Conservation (phyloP, 2,888 invertebrate species). For the Folsomia manolachei region DNA sequence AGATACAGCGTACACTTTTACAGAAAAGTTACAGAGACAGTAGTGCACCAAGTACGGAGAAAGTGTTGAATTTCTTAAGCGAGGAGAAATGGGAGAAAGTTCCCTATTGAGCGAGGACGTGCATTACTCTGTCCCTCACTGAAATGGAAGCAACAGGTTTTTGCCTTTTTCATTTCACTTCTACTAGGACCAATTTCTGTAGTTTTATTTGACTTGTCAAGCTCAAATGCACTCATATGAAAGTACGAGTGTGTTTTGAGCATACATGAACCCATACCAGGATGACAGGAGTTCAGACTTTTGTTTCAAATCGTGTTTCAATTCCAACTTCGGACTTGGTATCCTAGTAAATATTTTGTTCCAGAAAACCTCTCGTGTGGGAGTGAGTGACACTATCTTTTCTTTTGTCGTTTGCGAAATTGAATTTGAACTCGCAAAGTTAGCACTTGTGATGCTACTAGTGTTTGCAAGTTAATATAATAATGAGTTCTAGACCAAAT, state of each 20-base stretch:
- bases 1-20: background rate
- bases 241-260: no score
- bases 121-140: no score
- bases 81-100: background rate
- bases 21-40: background rate
- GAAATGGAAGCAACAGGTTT: background rate
- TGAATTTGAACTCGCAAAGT: background rate
- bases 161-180: background rate
- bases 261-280: background rate
- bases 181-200: background rate
- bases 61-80: background rate
- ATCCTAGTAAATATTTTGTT: background rate
- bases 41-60: background rate
- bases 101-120: no score
- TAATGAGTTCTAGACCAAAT: background rate
- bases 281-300: background rate
- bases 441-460: background rate
- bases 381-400: background rate
- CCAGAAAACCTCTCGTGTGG: background rate
- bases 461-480: no score
- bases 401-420: background rate
- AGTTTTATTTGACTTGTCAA: slow-evolving; percentile 12
- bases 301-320: background rate
- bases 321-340: background rate
- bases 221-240: slow-evolving; percentile 6